phyloP scores from a whole-genome alignment of 1,140 invertebrate species.

The Drosophila obscura region DNA sequence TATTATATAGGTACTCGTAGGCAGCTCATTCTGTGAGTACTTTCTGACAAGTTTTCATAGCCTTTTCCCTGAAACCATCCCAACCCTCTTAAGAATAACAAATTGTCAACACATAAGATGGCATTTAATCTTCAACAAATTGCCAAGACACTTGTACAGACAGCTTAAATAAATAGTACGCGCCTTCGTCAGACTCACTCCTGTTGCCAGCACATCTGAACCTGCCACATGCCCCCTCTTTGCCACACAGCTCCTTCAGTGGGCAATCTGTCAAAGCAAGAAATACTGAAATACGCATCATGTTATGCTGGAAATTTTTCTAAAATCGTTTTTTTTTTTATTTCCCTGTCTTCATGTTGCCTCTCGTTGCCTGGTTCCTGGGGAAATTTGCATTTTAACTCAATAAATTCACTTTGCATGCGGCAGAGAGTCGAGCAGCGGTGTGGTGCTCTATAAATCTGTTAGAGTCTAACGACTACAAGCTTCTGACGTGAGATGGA shows the following conservation, averaged over 20 bases:
- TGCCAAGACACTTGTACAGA: conserved; percentile 74
- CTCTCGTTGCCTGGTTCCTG: conserved; percentile 26
- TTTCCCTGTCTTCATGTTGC: not conserved
- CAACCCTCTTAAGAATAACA: conserved; percentile 55
- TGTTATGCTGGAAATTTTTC: conserved; percentile 72
- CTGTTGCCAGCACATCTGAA: not conserved
- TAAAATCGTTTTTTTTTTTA: conserved; percentile 65
- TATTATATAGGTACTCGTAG: too few species aligned
- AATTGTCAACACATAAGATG: conserved; percentile 80
- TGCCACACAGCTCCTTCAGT: conserved; percentile 13
- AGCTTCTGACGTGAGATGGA: conserved; percentile 30
- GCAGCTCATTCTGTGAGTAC: too few species aligned
- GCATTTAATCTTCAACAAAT: conserved; percentile 82
- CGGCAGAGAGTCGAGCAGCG: conserved; percentile 48
- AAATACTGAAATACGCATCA: conserved; percentile 54
- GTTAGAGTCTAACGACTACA: conserved; percentile 59
- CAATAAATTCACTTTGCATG: conserved; percentile 83
- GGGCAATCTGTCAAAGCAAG: conserved; percentile 69
- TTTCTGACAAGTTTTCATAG: conserved; percentile 2
- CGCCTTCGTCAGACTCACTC: conserved; percentile 34
- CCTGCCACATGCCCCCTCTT: not conserved
- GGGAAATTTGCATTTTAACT: conserved; percentile 81
- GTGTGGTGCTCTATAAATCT: conserved; percentile 78
- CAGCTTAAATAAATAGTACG: conserved; percentile 74
- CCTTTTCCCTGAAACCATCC: conserved; percentile 11